Evolutionary conservation across 2,888 invertebrate species (phyloP).

Genomic region (Hirtodrosophila alboralis): DNA sequence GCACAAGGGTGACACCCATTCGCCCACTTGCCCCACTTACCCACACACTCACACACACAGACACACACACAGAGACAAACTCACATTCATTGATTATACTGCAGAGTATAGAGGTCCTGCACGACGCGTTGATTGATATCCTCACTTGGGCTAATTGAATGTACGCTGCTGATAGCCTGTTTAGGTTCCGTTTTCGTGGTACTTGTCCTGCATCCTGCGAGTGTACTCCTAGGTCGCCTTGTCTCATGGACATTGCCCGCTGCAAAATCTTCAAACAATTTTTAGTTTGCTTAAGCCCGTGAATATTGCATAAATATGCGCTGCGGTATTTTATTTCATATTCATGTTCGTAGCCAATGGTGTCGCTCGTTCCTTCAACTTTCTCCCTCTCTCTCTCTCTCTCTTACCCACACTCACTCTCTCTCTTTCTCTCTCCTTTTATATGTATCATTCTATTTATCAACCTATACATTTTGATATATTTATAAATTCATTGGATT

Average conservation of each 20-base stretch:
- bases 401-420: no score
- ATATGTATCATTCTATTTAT: no score
- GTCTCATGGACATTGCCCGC: conserved; percentile 1
- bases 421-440: no score
- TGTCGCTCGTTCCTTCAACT: no score
- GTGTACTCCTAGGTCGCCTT: background rate
- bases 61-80: no score
- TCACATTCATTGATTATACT: conserved; percentile 28
- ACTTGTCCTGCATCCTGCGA: no score
- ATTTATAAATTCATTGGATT: no score
- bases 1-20: conserved; percentile 5
- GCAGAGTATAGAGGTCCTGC: conserved; percentile 8
- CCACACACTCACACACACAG: background rate
- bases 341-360: conserved; percentile 37
- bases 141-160: conserved; percentile 72
- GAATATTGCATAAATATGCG: conserved; percentile 31
- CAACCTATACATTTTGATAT: no score
- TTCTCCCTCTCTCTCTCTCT: no score
- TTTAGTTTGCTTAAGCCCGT: background rate
- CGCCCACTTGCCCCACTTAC: conserved; percentile 8
- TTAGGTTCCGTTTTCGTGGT: conserved; percentile 14
- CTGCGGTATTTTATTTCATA: conserved; percentile 12
- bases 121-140: conserved; percentile 63
- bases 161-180: conserved; percentile 35
- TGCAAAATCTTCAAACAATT: background rate